Evolutionary conservation across 2,888 invertebrate species (phyloP).

Genomic region (Zhuqinia jingwanae): DNA sequence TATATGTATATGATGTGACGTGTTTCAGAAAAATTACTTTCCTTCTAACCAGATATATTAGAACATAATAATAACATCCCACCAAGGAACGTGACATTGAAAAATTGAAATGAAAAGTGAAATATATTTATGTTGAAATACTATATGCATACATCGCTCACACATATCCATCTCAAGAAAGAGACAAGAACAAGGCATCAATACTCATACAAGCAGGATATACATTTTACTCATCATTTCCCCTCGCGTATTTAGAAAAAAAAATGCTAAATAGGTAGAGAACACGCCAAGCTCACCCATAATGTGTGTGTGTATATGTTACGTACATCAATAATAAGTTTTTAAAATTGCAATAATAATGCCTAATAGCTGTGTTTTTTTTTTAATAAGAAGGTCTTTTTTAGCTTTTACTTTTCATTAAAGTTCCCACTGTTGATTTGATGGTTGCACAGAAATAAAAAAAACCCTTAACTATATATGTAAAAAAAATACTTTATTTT

Average conservation of each 20-base stretch:
- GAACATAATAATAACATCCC: too few species aligned
- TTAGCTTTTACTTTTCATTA: conserved; percentile 52
- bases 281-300: not conserved
- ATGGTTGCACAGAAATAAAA: not conserved
- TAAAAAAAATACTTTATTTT: not conserved
- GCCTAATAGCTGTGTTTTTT: conserved; percentile 8
- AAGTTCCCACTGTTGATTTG: conserved; percentile 22
- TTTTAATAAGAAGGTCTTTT: conserved; percentile 53
- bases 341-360: not conserved
- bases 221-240: not conserved
- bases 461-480: not conserved
- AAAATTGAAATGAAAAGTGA: conserved; percentile 3
- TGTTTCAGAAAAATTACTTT: too few species aligned
- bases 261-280: not conserved
- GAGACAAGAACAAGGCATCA: not conserved
- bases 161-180: not conserved
- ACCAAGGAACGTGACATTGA: not conserved
- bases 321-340: not conserved
- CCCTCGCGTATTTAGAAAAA: not conserved
- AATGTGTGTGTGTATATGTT: not conserved
- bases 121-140: not conserved
- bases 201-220: too few species aligned
- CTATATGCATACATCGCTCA: not conserved
- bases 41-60: too few species aligned
- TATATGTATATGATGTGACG: too few species aligned